Evolutionary conservation across 2,888 invertebrate species (phyloP).

Genomic region (Nipponacmea schrenckii): DNA sequence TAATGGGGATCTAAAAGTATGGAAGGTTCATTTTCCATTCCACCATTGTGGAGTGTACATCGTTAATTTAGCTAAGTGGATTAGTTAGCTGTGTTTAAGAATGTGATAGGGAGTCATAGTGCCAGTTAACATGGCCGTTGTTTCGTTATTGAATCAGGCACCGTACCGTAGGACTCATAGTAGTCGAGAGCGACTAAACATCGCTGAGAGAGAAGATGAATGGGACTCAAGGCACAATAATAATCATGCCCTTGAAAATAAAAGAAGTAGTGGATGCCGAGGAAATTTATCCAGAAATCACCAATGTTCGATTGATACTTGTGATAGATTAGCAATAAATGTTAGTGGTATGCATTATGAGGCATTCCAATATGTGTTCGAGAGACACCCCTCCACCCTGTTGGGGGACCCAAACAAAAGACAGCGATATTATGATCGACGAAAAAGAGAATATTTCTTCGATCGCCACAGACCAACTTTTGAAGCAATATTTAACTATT

Average conservation of each 20-base stretch:
- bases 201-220: slow-evolving; percentile 40
- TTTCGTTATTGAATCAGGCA: slow-evolving; percentile 58
- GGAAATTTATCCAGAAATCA: slow-evolving; percentile 41
- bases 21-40: too few species aligned
- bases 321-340: slow-evolving; percentile 65
- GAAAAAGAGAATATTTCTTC: slow-evolving; percentile 65
- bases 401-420: slow-evolving; percentile 65
- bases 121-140: slow-evolving; percentile 43
- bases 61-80: too few species aligned
- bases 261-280: slow-evolving; percentile 15
- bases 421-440: slow-evolving; percentile 62
- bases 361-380: slow-evolving; percentile 61
- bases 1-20: too few species aligned
- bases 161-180: slow-evolving; percentile 52
- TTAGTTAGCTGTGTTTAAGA: too few species aligned
- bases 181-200: slow-evolving; percentile 46
- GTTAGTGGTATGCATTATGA: slow-evolving; percentile 67
- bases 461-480: slow-evolving; percentile 67
- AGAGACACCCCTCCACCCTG: slow-evolving; percentile 65
- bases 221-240: slow-evolving; percentile 13
- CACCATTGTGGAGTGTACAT: too few species aligned
- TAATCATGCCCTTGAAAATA: slow-evolving; percentile 19
- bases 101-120: too few species aligned
- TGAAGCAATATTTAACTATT: slow-evolving; percentile 67
- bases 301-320: slow-evolving; percentile 56